phyloP scores from a whole-genome alignment of 2,797 vertebrate species.

The Schizothorax lantsangensis region DNA sequence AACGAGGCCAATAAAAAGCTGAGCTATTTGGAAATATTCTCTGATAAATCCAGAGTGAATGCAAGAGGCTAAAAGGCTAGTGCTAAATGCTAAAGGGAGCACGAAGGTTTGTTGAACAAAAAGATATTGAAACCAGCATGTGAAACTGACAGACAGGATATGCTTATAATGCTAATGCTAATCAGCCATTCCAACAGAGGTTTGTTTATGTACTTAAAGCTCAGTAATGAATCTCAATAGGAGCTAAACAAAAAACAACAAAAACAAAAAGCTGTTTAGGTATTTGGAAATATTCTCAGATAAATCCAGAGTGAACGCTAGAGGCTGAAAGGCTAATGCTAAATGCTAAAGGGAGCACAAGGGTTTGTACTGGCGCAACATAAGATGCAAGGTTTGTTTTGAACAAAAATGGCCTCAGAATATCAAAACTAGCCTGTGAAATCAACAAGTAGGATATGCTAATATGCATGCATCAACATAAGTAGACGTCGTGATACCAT shows the following conservation, averaged over 20 bases:
- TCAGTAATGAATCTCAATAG: constrained; percentile 89
- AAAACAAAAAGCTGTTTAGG: constrained; percentile 77
- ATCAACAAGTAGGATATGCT: background rate
- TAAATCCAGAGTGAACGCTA: background rate
- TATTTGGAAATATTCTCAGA: background rate
- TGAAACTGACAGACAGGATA: background rate
- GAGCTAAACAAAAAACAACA: constrained; percentile 87
- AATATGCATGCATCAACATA: background rate
- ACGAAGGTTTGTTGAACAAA: background rate
- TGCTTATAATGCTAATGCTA: constrained; percentile 6
- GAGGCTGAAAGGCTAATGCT: constrained; percentile 38
- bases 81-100: constrained; percentile 15
- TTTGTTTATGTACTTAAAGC: constrained; percentile 89
- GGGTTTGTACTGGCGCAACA: background rate
- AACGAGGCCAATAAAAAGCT: constrained; percentile 94
- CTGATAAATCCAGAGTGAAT: constrained; percentile 10
- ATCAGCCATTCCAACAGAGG: constrained; percentile 45
- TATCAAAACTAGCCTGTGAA: background rate
- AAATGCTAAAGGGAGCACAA: background rate
- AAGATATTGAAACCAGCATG: background rate
- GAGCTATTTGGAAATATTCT: background rate
- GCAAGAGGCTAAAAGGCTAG: constrained; percentile 3
- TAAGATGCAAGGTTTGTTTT: background rate
- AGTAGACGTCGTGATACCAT: constrained; percentile 49
- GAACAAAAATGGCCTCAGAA: background rate